phyloP scores from a whole-genome alignment of 1,140 invertebrate species.

The Euborellia annulipes region DNA sequence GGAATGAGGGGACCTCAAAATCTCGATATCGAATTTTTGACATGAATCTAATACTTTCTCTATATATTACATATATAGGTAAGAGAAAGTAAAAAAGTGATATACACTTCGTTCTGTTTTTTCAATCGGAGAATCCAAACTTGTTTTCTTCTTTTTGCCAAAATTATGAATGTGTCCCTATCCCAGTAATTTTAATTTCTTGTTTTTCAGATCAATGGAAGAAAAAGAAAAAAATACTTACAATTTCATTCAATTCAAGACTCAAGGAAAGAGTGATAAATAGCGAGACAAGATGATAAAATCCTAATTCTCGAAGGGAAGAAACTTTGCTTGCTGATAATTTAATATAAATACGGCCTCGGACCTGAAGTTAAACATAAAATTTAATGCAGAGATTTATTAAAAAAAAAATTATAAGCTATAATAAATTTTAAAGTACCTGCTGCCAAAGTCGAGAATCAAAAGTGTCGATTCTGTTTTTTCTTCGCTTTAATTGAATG shows the following conservation, averaged over 20 bases:
- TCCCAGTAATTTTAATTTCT: too few relatives aligned
- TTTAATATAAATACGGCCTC: conserved; percentile 31
- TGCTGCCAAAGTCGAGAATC: conserved; percentile 1
- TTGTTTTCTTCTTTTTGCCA: too few relatives aligned
- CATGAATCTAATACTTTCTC: too few relatives aligned
- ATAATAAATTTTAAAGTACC: neutral
- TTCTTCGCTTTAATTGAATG: neutral
- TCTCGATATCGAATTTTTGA: too few relatives aligned
- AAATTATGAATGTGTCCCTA: too few relatives aligned
- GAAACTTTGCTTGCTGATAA: conserved; percentile 29
- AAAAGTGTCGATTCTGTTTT: neutral
- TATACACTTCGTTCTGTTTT: too few relatives aligned
- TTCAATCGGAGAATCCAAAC: too few relatives aligned
- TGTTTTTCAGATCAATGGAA: too few relatives aligned
- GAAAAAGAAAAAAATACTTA: conserved; percentile 15
- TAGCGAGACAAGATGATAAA: conserved; percentile 30
- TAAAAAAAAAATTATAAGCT: too few relatives aligned
- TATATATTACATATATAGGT: too few relatives aligned
- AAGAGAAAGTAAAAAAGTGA: too few relatives aligned
- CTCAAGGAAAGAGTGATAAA: conserved; percentile 30
- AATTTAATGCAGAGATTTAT: conserved; percentile 25
- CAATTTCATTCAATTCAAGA: conserved; percentile 27
- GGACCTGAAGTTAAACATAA: conserved; percentile 33
- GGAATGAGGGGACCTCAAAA: too few relatives aligned
- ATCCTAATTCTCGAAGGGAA: conserved; percentile 26